Base-by-base conservation (phyloP, 1,140 invertebrate species). In the Mercenaria mercenaria region DNA sequence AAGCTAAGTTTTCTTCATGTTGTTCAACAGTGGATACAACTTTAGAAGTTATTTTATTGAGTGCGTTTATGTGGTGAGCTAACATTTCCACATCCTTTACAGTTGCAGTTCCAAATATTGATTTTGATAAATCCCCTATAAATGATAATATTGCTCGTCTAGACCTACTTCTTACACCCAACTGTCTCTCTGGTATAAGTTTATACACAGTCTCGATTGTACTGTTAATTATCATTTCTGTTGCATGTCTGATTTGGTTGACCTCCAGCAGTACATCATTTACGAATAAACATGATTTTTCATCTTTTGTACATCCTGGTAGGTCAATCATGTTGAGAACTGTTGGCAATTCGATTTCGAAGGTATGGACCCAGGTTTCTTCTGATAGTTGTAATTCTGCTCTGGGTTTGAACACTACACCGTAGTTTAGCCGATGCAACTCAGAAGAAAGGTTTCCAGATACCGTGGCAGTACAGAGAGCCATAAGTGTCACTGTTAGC, bases 51-150 rank as follows among this genome's bases (percentile, higher is more conserved):
- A 81, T 56, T 34, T 76, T 77, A 41, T 32, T 56, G 8, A 87
- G 20, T 41, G 18, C 34, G 26, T 87, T 74, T 29, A 87, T 87
- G 50, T 87, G 84, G 37, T 39, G 8, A 13, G 69, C 82, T 50
- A 89, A 41, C 32, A 23, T 41, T 10, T 83, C 34, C 4, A 89
- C 64, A 67, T 89, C 87, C n/a, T 83, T 67, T 20, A 61, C 47
- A 2, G 87, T 89, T 39, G 87, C 87, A 37, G 87, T 89, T 41
- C 87, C 64, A 83, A 89, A 89, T 8, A 89, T 37, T 4, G 79
- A 59, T 47, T 82, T 83, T 13, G 87, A 82, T 43, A 89, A 59
- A 3, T 56, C 29, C 2, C 85, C 52, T 67, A 88, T 61, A 32
- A 64, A 56, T 23, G 29, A 39, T 15, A 88, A 29, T 2, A 79